phyloP scores from a whole-genome alignment of 2,888 invertebrate species.

The Aleiodes alternator region DNA sequence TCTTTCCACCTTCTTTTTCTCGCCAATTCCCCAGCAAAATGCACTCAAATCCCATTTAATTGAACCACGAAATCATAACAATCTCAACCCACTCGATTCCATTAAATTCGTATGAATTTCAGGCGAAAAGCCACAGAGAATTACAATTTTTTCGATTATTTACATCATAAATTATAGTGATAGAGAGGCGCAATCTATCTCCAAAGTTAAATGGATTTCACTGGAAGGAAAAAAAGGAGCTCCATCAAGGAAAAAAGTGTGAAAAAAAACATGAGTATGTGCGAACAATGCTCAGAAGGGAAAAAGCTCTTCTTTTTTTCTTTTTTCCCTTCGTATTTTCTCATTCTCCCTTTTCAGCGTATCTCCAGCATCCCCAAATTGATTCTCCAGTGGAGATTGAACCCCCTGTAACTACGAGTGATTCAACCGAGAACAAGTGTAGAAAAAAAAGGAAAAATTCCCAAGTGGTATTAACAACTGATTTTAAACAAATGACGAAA shows the following conservation, averaged over 20 bases:
- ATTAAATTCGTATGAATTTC: too few species aligned
- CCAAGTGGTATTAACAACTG: constrained; percentile 5
- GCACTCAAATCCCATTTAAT: too few species aligned
- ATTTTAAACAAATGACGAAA: constrained; percentile 5
- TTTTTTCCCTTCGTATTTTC: not conserved
- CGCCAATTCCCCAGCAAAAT: too few species aligned
- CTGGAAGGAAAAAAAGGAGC: not conserved
- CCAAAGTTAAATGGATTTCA: constrained; percentile 27
- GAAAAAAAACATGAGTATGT: constrained; percentile 13
- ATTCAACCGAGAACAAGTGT: not conserved
- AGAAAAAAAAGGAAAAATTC: too few species aligned
- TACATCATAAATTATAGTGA: constrained; percentile 9
- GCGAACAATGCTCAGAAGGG: constrained; percentile 26
- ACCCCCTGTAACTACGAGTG: constrained; percentile 4
- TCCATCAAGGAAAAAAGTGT: not conserved
- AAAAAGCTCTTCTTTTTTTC: too few species aligned
- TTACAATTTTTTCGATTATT: not conserved
- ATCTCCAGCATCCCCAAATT: constrained; percentile 5
- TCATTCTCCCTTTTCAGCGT: not conserved
- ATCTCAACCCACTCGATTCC: too few species aligned
- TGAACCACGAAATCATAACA: too few species aligned
- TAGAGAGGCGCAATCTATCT: constrained; percentile 4
- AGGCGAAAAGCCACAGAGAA: too few species aligned
- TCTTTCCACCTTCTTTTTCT: not conserved
- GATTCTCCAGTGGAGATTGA: constrained; percentile 33